Conservation (phyloP, 2,113 vertebrate genomes). For the Mobula birostris region DNA sequence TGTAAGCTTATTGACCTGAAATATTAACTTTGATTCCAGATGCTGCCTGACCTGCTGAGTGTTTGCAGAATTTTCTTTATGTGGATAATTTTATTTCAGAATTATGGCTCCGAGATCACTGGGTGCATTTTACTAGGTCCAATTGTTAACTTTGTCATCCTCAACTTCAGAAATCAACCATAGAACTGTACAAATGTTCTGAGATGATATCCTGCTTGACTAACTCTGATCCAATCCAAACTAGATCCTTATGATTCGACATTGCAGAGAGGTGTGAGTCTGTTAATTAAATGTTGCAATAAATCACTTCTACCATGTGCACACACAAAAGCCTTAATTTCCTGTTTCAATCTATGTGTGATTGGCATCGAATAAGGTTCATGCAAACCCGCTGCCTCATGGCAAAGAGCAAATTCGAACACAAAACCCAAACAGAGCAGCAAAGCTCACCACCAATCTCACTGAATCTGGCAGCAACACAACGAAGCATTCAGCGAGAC, state of each 20-base stretch:
- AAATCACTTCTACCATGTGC: neutral
- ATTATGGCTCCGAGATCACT: no score
- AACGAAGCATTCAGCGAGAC: neutral
- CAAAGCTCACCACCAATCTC: neutral
- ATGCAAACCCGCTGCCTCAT: neutral
- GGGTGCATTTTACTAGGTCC: no score
- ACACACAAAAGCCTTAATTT: neutral
- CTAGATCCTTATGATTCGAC: neutral
- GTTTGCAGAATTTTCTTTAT: no score
- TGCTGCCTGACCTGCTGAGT: no score
- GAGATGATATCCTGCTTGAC: neutral
- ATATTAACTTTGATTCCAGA: no score
- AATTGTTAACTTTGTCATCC: no score
- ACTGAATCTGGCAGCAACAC: no score
- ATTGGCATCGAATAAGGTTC: neutral
- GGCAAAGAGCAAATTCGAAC: neutral
- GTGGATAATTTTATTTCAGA: no score
- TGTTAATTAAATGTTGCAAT: slow-evolving; percentile 23
- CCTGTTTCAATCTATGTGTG: neutral
- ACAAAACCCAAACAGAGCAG: neutral
- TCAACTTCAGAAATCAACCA: neutral
- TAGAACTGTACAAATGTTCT: neutral
- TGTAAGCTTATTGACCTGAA: no score
- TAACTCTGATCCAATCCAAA: neutral
- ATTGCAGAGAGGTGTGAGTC: neutral